phyloP scores from a whole-genome alignment of 2,888 invertebrate species.

The Mesochorus sp. region DNA sequence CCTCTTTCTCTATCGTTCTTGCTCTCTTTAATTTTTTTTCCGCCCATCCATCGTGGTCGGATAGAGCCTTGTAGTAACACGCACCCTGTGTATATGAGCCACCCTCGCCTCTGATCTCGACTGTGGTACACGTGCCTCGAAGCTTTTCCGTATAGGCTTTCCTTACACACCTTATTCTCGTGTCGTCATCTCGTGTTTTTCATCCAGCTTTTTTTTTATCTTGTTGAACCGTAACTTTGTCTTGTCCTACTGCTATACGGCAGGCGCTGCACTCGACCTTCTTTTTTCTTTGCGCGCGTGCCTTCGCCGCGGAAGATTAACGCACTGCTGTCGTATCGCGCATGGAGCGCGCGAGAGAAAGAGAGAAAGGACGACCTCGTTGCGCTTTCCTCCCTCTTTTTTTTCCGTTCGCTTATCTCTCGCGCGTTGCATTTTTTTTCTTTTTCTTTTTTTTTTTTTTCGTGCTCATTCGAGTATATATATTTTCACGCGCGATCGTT shows the following conservation, averaged over 20 bases:
- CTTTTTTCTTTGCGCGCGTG: conserved; percentile 45
- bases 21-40: conserved; percentile 16
- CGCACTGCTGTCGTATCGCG: conserved; percentile 60
- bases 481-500: conserved; percentile 56
- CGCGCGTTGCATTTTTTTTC: conserved; percentile 36
- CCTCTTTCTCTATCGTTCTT: neutral
- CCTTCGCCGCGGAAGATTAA: conserved; percentile 70
- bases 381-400: conserved; percentile 3
- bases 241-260: conserved; percentile 17
- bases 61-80: neutral
- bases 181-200: conserved; percentile 12
- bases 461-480: conserved; percentile 50
- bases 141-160: neutral
- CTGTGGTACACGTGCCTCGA: neutral
- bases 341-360: conserved; percentile 1
- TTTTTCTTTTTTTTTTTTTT: conserved; percentile 28
- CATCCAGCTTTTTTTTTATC: conserved; percentile 3
- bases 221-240: conserved; percentile 1
- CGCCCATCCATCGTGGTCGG: neutral
- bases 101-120: no score
- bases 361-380: neutral
- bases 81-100: no score
- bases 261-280: conserved; percentile 68
- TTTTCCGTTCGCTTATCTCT: conserved; percentile 45
- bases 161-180: neutral